Percentiles rank a stretch among this genome's conserved stretches.
These are phyloP conservation scores for Melipona quadrifasciata DNA, from an alignment of 1,140 invertebrate genomes.

Conservation along the genomic window DNA sequence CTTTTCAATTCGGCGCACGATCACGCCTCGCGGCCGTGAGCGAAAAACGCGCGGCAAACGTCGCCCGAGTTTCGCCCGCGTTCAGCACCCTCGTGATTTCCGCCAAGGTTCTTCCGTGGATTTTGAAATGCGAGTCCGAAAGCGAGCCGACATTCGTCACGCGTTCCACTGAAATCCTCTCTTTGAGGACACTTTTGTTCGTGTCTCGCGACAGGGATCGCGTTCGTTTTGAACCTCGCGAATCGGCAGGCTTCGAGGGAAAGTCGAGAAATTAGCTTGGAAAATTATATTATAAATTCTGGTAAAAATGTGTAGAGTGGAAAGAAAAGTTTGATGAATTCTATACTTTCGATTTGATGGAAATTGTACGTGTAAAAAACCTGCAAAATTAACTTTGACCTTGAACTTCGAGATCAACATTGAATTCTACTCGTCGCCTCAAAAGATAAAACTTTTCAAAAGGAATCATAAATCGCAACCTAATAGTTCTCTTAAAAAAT, in stretches of 20 bases:
- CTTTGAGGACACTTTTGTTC: background rate
- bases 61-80: background rate
- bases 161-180: background rate
- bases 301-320: no score
- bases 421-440: no score
- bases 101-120: background rate
- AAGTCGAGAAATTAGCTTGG: background rate
- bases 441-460: no score
- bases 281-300: background rate
- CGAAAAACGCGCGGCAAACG: background rate
- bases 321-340: no score
- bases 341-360: no score
- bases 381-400: no score
- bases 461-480: no score
- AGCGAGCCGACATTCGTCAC: background rate
- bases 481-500: no score
- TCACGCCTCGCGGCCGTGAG: background rate
- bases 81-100: background rate
- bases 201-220: background rate
- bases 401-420: no score
- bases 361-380: no score
- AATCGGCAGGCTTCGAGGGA: background rate
- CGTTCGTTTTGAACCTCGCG: background rate
- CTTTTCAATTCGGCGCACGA: conserved; percentile 3
- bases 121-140: background rate